These are phyloP conservation scores for Lepidocolaptes lacrymiger DNA, from an alignment of 2,797 vertebrate genomes.

Conservation along the genomic window DNA sequence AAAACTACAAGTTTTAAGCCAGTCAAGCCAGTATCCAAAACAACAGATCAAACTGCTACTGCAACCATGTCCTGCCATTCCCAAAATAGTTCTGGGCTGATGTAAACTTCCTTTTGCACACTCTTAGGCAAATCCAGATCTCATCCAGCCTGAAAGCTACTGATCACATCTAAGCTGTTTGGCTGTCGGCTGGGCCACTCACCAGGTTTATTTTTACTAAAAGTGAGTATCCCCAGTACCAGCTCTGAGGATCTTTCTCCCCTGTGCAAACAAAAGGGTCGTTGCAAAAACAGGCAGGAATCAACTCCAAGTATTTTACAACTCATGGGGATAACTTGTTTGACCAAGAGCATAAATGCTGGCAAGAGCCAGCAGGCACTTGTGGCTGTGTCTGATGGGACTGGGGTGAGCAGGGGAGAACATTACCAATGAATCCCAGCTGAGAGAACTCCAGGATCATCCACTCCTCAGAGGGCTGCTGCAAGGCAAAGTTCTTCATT, in stretches of 20 bases:
- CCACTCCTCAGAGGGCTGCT: conserved; percentile 97
- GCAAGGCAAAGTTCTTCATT: conserved; percentile 98
- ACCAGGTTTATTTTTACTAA: conserved; percentile 43
- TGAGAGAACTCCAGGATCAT: conserved; percentile 99
- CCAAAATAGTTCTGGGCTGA: conserved; percentile 64
- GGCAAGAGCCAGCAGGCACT: not conserved
- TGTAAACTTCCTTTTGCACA: conserved; percentile 63
- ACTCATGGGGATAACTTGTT: not conserved
- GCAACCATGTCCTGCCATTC: not conserved
- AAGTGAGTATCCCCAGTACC: not conserved
- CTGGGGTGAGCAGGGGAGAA: not conserved
- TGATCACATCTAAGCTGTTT: not conserved
- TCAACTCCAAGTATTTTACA: not conserved
- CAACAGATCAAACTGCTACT: conserved; percentile 56
- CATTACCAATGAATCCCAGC: conserved; percentile 95
- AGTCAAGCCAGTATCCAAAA: conserved; percentile 48
- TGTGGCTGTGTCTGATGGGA: not conserved
- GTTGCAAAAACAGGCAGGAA: not conserved
- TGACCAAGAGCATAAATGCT: not conserved
- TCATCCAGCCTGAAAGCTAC: conserved; percentile 32
- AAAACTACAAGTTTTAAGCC: conserved; percentile 33
- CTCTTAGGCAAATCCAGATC: conserved; percentile 46
- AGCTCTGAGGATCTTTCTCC: not conserved
- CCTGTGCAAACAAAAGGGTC: not conserved
- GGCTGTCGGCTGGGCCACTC: not conserved